Conservation (phyloP, 1,140 invertebrate species). For the Globodera rostochiensis region DNA sequence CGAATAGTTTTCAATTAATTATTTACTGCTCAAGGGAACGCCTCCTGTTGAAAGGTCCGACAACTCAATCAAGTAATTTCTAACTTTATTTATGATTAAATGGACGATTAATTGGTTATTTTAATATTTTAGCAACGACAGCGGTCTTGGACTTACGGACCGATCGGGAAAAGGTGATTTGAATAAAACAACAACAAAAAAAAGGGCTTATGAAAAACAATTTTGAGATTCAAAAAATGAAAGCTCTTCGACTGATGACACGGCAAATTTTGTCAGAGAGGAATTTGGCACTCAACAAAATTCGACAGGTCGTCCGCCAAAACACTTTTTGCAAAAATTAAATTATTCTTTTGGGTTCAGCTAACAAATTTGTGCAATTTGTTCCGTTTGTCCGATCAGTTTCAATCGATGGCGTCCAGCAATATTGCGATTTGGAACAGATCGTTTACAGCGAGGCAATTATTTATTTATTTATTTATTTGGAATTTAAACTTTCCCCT, state of each 20-base stretch:
- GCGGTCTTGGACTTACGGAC: neutral
- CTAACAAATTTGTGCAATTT: neutral
- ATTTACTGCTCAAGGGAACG: neutral
- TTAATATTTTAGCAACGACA: neutral
- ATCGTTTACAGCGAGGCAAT: constrained; percentile 1
- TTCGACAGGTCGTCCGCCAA: no score
- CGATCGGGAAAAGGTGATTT: neutral
- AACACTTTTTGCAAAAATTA: neutral
- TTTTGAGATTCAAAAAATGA: neutral
- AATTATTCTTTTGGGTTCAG: neutral
- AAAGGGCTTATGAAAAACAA: neutral
- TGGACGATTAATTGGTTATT: neutral
- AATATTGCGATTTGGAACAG: neutral
- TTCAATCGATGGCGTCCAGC: neutral
- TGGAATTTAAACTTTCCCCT: neutral
- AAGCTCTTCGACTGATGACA: neutral
- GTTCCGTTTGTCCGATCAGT: neutral
- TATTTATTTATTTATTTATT: neutral
- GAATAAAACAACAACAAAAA: neutral
- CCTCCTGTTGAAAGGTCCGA: neutral
- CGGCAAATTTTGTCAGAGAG: neutral
- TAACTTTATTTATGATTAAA: neutral
- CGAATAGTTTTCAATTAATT: no score
- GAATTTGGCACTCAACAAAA: no score
- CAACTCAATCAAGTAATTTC: neutral